phyloP scores from a whole-genome alignment of 1,140 invertebrate species.

The Listronotus oregonensis region DNA sequence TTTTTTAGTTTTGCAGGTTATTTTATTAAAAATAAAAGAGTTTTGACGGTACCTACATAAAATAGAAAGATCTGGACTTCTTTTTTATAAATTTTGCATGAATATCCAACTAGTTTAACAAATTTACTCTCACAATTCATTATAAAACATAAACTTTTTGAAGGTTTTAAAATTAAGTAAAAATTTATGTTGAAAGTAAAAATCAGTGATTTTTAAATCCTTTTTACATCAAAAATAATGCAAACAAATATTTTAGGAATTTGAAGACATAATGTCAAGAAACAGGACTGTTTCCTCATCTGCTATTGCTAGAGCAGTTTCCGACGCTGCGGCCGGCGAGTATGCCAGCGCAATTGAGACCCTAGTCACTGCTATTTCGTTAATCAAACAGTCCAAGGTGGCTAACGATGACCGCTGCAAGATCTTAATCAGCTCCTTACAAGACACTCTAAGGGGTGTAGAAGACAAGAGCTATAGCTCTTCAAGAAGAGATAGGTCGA shows the following conservation, averaged over 20 bases:
- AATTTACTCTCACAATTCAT: too few species aligned
- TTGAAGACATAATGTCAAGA: constrained; percentile 97
- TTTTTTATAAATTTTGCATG: too few species aligned
- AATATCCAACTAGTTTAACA: too few species aligned
- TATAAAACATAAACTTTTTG: too few species aligned
- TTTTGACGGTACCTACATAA: too few species aligned
- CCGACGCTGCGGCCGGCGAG: constrained; percentile 95
- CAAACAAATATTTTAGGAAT: constrained; percentile 69
- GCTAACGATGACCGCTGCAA: constrained; percentile 98
- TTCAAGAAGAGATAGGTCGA: constrained; percentile 61
- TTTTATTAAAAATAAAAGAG: too few species aligned
- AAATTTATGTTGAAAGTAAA: too few species aligned
- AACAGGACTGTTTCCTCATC: constrained; percentile 97
- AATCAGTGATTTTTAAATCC: background rate
- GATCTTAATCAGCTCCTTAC: constrained; percentile 93
- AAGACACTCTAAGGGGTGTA: constrained; percentile 97
- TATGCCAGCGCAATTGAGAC: constrained; percentile 98
- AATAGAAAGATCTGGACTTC: too few species aligned
- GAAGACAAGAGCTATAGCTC: constrained; percentile 94
- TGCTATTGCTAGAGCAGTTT: constrained; percentile 94
- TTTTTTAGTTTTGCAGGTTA: too few species aligned
- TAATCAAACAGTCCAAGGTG: constrained; percentile 98
- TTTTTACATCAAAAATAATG: background rate
- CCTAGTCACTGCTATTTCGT: constrained; percentile 95
- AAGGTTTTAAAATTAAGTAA: too few species aligned